phyloP scores from a whole-genome alignment of 2,888 invertebrate genomes.

The Stegana nigrithorax region DNA sequence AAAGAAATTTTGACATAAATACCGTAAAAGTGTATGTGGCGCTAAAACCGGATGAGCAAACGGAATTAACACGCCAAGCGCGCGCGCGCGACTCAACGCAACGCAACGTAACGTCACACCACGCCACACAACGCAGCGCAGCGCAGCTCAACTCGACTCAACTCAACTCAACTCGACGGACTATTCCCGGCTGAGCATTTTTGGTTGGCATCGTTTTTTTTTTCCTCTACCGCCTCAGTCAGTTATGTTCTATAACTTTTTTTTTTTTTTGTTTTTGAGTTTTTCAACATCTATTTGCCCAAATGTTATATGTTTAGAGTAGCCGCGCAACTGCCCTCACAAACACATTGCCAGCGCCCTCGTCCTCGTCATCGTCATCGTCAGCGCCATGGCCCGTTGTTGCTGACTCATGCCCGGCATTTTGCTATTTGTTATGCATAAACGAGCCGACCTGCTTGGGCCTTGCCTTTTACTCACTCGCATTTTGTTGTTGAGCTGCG shows the following conservation, averaged over 20 bases:
- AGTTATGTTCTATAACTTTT: background rate
- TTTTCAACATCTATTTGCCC: background rate
- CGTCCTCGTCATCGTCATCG: too few relatives aligned
- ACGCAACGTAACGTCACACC: too few relatives aligned
- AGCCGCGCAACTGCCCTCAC: background rate
- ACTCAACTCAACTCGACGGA: background rate
- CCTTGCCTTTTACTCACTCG: too few relatives aligned
- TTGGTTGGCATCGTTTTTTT: constrained; percentile 3
- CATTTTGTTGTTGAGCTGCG: too few relatives aligned
- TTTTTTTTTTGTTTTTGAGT: background rate
- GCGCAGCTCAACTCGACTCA: background rate
- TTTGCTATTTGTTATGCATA: constrained; percentile 15
- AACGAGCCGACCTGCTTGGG: background rate
- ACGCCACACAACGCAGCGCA: background rate
- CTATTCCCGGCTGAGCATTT: constrained; percentile 23
- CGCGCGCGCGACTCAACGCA: background rate
- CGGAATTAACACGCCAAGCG: constrained; percentile 14
- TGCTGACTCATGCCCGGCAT: too few relatives aligned
- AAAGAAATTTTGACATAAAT: constrained; percentile 24
- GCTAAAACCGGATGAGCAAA: constrained; percentile 13
- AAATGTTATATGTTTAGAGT: background rate
- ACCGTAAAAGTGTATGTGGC: constrained; percentile 11
- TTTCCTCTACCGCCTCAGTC: background rate
- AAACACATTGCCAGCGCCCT: too few relatives aligned
- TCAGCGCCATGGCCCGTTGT: background rate